Evolutionary conservation across 2,888 invertebrate genomes (phyloP).

Genomic region (Coecobrya sp.): DNA sequence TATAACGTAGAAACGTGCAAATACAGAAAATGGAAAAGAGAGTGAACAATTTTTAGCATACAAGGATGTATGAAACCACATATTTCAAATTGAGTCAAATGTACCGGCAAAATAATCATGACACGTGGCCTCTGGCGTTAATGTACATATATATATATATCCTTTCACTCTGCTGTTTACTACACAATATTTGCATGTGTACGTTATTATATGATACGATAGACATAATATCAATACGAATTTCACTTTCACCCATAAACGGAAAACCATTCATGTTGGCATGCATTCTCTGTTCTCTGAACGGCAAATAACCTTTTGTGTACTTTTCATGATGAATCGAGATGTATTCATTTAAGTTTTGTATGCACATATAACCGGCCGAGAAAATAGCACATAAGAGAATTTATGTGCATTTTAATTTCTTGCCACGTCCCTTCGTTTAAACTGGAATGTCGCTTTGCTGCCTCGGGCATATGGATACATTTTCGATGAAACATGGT

Average conservation of each 20-base stretch:
- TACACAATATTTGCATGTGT: neutral
- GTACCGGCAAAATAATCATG: constrained; percentile 20
- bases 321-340: neutral
- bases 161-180: neutral
- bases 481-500: neutral
- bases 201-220: neutral
- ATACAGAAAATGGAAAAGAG: neutral
- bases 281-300: neutral
- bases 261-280: neutral
- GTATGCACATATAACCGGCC: neutral
- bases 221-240: neutral
- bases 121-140: neutral
- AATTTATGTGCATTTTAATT: neutral
- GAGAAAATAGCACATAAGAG: neutral
- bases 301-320: constrained; percentile 6
- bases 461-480: neutral
- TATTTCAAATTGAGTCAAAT: constrained; percentile 16
- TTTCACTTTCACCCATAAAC: neutral
- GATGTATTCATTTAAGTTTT: no score
- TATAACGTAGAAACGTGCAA: neutral
- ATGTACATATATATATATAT: neutral
- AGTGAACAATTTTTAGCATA: neutral
- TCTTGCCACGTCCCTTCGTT: neutral
- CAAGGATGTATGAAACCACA: neutral
- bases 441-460: neutral